Conservation (phyloP, 1,140 invertebrate genomes). For the Habropoda laboriosa region DNA sequence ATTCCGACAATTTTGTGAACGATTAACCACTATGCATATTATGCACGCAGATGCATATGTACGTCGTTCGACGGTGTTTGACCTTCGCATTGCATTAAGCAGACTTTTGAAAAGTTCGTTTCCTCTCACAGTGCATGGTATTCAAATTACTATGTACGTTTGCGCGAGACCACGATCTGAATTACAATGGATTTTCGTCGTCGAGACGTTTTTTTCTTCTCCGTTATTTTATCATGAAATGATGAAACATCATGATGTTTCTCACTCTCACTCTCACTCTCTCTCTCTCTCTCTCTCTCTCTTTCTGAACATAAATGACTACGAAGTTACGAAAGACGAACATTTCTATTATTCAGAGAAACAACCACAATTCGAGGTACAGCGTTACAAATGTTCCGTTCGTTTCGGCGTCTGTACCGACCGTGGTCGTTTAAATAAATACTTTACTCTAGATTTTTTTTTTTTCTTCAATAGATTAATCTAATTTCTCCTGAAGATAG, state of each 20-base stretch:
- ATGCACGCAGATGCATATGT: not conserved
- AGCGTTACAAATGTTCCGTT: slow-evolving; percentile 11
- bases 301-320: slow-evolving; percentile 6
- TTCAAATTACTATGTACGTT: not conserved
- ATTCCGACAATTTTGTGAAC: not conserved
- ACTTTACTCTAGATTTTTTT: slow-evolving; percentile 19
- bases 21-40: slow-evolving; percentile 14
- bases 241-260: no score
- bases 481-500: slow-evolving; percentile 20
- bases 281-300: no score
- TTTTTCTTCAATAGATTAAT: not conserved
- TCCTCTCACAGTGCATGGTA: not conserved
- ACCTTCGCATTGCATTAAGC: slow-evolving; percentile 6
- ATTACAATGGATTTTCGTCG: not conserved
- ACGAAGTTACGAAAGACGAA: slow-evolving; percentile 21
- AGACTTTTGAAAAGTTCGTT: slow-evolving; percentile 1
- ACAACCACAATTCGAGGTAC: slow-evolving; percentile 7
- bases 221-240: not conserved
- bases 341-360: slow-evolving; percentile 18
- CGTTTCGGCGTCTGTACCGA: slow-evolving; percentile 2
- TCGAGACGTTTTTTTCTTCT: not conserved
- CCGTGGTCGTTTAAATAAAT: slow-evolving; percentile 34
- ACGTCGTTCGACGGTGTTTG: not conserved
- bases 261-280: no score
- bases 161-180: not conserved